Evolutionary conservation across 2,113 vertebrate species (phyloP).

Genomic region (Oceanodroma tethys): DNA sequence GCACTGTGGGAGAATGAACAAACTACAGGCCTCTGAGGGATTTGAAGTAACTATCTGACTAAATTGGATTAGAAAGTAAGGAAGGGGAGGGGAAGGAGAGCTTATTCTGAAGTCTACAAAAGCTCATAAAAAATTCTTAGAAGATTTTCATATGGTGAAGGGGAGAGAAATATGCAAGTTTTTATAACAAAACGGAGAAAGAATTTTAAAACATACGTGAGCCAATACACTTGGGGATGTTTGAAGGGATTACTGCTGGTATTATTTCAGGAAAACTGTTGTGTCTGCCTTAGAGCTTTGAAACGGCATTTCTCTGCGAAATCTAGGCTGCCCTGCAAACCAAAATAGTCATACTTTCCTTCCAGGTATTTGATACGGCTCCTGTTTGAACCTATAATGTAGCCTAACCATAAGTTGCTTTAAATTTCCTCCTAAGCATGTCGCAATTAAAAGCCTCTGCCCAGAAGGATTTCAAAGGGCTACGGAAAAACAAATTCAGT

Average conservation of each 20-base stretch:
- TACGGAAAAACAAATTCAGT: background rate
- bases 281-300: constrained; percentile 22
- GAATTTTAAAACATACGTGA: constrained; percentile 44
- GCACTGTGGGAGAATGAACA: constrained; percentile 82
- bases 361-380: constrained; percentile 30
- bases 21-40: constrained; percentile 68
- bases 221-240: constrained; percentile 34
- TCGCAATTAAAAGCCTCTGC: background rate
- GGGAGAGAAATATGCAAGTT: constrained; percentile 49
- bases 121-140: constrained; percentile 64
- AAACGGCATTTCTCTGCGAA: background rate
- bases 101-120: constrained; percentile 62
- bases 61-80: constrained; percentile 83
- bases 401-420: background rate
- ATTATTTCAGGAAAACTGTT: constrained; percentile 57
- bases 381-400: background rate
- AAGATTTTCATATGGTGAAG: constrained; percentile 66
- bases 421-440: background rate
- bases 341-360: constrained; percentile 16
- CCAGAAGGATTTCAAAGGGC: constrained; percentile 4
- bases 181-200: constrained; percentile 44
- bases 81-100: constrained; percentile 61
- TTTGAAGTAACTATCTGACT: constrained; percentile 72
- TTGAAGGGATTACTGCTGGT: constrained; percentile 46
- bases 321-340: background rate